phyloP scores from a whole-genome alignment of 2,888 invertebrate genomes.

The Aplocera efformata region DNA sequence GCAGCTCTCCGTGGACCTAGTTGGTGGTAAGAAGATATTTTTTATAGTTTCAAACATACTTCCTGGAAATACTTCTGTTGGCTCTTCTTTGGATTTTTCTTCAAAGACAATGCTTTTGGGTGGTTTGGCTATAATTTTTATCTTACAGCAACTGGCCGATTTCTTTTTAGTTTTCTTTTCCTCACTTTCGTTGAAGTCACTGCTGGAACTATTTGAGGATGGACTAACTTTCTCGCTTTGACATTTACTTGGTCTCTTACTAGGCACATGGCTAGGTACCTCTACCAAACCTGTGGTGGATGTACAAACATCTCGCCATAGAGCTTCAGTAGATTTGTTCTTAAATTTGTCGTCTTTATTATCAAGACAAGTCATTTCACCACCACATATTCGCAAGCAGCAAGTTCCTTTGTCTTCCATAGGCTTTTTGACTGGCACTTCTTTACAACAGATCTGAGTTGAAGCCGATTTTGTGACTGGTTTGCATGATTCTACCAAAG shows the following conservation, averaged over 20 bases:
- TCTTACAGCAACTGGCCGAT: conserved; percentile 2
- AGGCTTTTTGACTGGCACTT: conserved; percentile 7
- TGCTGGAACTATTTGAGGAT: conserved; percentile 4
- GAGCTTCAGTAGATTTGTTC: conserved; percentile 8
- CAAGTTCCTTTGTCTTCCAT: conserved; percentile 3
- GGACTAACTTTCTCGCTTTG: conserved; percentile 3
- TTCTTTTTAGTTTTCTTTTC: conserved; percentile 1
- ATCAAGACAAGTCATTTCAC: conserved; percentile 3
- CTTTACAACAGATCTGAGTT: conserved; percentile 8
- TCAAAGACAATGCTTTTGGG: conserved; percentile 4
- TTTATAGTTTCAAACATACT: conserved; percentile 11
- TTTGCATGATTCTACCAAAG: conserved; percentile 4
- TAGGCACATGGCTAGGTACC: background rate
- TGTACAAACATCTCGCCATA: conserved; percentile 21
- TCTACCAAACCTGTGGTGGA: conserved; percentile 21
- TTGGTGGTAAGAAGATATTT: conserved; percentile 12
- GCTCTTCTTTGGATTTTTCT: conserved; percentile 5
- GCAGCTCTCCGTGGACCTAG: background rate
- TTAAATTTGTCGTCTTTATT: conserved; percentile 6
- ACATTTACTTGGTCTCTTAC: background rate
- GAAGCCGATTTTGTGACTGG: conserved; percentile 2
- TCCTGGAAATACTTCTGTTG: conserved; percentile 1
- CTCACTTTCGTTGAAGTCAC: background rate
- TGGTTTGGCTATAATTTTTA: conserved; percentile 7
- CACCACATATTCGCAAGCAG: conserved; percentile 10